phyloP scores from a whole-genome alignment of 2,113 vertebrate genomes.

The Oenanthe melanoleuca region DNA sequence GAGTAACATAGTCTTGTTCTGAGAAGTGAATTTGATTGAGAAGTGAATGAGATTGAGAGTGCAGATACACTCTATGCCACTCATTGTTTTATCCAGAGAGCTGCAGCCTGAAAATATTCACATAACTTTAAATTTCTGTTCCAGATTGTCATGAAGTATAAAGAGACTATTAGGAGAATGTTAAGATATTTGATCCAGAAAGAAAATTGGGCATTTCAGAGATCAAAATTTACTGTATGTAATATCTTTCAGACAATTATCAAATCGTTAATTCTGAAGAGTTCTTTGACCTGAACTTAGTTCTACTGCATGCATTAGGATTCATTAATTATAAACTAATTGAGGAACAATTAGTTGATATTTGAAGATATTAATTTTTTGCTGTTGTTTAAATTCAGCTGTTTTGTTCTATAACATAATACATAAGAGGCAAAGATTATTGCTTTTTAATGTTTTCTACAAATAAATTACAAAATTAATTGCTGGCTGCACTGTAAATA shows the following conservation, averaged over 20 bases:
- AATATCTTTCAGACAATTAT: background rate
- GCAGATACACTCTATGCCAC: background rate
- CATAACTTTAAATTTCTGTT: background rate
- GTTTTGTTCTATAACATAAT: background rate
- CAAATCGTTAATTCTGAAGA: background rate
- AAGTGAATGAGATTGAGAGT: background rate
- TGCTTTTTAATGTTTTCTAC: conserved; percentile 15
- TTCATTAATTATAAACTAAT: background rate
- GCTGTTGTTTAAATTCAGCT: background rate
- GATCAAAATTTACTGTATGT: background rate
- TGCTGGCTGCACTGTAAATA: conserved; percentile 31
- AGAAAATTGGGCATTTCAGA: background rate
- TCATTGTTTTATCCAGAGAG: background rate
- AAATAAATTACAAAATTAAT: conserved; percentile 48
- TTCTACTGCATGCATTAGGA: background rate
- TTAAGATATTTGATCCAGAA: background rate
- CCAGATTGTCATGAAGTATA: background rate
- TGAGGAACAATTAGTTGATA: background rate
- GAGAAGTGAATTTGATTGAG: background rate
- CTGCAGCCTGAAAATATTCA: background rate
- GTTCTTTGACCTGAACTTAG: background rate
- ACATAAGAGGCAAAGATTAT: background rate
- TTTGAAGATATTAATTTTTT: background rate
- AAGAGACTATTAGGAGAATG: background rate
- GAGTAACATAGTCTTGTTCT: background rate